Conservation (phyloP, 2,888 invertebrate genomes). For the Diloba caeruleocephala region DNA sequence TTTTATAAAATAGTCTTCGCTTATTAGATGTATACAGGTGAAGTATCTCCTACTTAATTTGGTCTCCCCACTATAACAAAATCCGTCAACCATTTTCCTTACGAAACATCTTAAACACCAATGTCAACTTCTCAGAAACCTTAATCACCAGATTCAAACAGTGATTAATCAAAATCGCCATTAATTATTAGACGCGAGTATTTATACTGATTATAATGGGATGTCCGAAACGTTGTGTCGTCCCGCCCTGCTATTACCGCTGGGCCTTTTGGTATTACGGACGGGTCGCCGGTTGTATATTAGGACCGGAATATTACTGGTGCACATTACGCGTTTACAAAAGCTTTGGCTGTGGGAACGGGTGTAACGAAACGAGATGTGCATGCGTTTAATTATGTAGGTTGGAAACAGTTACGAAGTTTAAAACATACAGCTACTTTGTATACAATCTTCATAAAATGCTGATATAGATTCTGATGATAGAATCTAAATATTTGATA, state of each 20-base stretch:
- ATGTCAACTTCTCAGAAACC: slow-evolving; percentile 55
- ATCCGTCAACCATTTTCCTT: slow-evolving; percentile 29
- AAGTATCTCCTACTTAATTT: too few relatives aligned
- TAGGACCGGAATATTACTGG: slow-evolving; percentile 54
- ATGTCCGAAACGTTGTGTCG: slow-evolving; percentile 50
- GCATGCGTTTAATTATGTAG: slow-evolving; percentile 48
- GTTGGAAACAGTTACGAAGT: slow-evolving; percentile 30
- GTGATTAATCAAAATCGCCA: slow-evolving; percentile 58
- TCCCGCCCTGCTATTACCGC: slow-evolving; percentile 54
- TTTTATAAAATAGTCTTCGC: neutral
- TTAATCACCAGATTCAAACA: slow-evolving; percentile 46
- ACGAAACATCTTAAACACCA: slow-evolving; percentile 18
- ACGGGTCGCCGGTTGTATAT: slow-evolving; percentile 52
- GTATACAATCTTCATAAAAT: neutral
- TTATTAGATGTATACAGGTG: too few relatives aligned
- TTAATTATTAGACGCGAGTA: slow-evolving; percentile 56
- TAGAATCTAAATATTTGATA: too few relatives aligned
- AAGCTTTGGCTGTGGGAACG: slow-evolving; percentile 48
- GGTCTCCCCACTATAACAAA: slow-evolving; percentile 9
- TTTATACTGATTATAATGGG: slow-evolving; percentile 60
- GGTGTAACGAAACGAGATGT: slow-evolving; percentile 47
- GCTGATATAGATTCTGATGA: too few relatives aligned
- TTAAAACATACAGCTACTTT: slow-evolving; percentile 8
- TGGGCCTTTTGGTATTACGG: slow-evolving; percentile 41
- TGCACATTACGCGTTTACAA: slow-evolving; percentile 52